A percentile compares a stretch with the other conserved stretches of the same genome.
phyloP scores from a whole-genome alignment of 2,797 vertebrate species.

The Zalophus californianus region DNA sequence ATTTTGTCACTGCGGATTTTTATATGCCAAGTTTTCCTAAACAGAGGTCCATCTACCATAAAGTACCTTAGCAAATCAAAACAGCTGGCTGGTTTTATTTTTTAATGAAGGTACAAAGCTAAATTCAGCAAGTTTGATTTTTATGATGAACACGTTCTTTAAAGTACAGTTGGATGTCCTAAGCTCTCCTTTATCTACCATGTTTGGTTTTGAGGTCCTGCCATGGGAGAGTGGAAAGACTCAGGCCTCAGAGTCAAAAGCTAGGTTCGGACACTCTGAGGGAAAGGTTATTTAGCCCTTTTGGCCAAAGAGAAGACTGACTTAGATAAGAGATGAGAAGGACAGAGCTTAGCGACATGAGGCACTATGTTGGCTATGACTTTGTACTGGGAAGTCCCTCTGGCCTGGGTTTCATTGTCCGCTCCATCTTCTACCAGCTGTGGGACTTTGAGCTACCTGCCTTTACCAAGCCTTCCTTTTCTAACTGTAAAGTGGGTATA shows the following conservation, averaged over 20 bases:
- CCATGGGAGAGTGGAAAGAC: neutral
- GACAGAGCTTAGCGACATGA: fast-evolving
- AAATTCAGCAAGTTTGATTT: neutral
- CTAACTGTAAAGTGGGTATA: neutral
- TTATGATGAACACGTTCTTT: neutral
- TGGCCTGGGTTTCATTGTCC: neutral
- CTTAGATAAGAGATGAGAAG: neutral
- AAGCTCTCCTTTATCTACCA: neutral
- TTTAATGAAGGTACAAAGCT: neutral
- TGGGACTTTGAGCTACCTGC: neutral
- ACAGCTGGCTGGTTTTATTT: neutral
- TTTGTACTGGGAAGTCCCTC: neutral
- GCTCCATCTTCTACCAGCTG: neutral
- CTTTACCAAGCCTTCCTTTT: neutral
- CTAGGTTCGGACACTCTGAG: neutral
- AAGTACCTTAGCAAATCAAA: neutral
- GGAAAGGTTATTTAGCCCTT: neutral
- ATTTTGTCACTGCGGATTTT: neutral
- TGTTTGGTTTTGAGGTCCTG: neutral
- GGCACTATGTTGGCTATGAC: fast-evolving
- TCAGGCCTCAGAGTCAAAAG: neutral
- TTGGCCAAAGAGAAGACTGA: neutral
- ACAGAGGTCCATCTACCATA: neutral
- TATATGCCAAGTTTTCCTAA: neutral
- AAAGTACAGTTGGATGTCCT: neutral